phyloP scores from a whole-genome alignment of 2,888 invertebrate genomes.

The Pomacea canaliculata region DNA sequence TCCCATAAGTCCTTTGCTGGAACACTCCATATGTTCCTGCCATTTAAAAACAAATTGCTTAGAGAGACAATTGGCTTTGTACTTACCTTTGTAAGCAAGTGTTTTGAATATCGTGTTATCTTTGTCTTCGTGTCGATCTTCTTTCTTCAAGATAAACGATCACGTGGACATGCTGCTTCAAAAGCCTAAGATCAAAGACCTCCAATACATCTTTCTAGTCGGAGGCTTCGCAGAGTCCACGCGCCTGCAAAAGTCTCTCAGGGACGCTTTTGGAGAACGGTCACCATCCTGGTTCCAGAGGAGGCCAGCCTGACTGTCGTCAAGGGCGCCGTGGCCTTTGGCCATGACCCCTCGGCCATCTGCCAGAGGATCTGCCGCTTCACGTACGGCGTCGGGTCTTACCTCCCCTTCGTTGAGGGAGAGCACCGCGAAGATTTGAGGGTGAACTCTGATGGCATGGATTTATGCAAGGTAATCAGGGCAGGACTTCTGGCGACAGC shows the following conservation, averaged over 20 bases:
- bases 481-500: slow-evolving; percentile 20
- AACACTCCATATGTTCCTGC: too few relatives aligned
- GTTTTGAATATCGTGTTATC: too few relatives aligned
- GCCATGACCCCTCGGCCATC: slow-evolving; percentile 61
- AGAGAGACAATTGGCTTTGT: too few relatives aligned
- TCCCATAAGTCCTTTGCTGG: too few relatives aligned
- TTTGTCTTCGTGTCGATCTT: too few relatives aligned
- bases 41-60: too few relatives aligned
- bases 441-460: slow-evolving; percentile 59
- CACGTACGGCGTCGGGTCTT: slow-evolving; percentile 62
- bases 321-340: slow-evolving; percentile 63
- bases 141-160: slow-evolving; percentile 45
- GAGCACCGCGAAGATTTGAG: slow-evolving; percentile 59
- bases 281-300: slow-evolving; percentile 59
- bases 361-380: slow-evolving; percentile 63
- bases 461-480: slow-evolving; percentile 55
- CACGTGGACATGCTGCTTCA: slow-evolving; percentile 52
- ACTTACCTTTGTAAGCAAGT: too few relatives aligned
- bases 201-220: slow-evolving; percentile 58
- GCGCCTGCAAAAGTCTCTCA: slow-evolving; percentile 53
- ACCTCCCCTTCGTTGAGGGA: slow-evolving; percentile 58
- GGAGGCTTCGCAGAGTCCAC: slow-evolving; percentile 62
- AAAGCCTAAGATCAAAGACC: slow-evolving; percentile 55
- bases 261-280: slow-evolving; percentile 54
- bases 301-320: slow-evolving; percentile 62